phyloP scores from a whole-genome alignment of 1,140 invertebrate genomes.

The Drosophila varians region DNA sequence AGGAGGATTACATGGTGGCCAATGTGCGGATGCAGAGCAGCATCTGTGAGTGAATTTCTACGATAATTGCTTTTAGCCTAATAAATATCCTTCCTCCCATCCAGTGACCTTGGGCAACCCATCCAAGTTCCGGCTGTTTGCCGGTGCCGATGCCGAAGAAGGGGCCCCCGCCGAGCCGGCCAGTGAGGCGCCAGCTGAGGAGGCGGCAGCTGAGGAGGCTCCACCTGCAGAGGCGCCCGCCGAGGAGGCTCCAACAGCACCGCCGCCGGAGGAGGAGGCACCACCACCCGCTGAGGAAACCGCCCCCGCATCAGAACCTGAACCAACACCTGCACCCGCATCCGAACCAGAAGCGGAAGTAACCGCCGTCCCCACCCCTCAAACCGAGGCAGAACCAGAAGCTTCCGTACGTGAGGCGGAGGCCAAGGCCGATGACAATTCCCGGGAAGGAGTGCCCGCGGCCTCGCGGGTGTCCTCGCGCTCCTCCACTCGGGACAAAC shows the following conservation, averaged over 20 bases:
- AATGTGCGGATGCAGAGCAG: conserved; percentile 62
- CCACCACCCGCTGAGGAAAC: conserved; percentile 8
- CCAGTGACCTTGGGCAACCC: conserved; percentile 40
- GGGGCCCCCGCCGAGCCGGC: conserved; percentile 9
- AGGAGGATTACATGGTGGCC: conserved; percentile 58
- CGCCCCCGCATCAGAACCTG: not conserved
- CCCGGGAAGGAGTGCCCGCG: not conserved
- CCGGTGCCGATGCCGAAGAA: conserved; percentile 54
- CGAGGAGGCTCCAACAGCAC: conserved; percentile 1
- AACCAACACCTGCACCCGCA: not conserved
- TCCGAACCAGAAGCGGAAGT: not conserved
- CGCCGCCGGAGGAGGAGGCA: conserved; percentile 8
- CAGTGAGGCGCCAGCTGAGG: conserved; percentile 12
- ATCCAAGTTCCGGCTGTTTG: conserved; percentile 53
- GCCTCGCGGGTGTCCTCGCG: conserved; percentile 26
- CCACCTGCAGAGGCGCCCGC: conserved; percentile 1
- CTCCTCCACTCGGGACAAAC: conserved; percentile 19
- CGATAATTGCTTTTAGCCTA: too few species aligned
- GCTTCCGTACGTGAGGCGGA: not conserved
- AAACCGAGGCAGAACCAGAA: not conserved
- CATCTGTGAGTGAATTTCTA: conserved; percentile 60
- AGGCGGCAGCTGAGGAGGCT: conserved; percentile 3
- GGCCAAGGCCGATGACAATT: not conserved
- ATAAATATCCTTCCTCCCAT: not conserved
- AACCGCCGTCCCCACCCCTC: not conserved